Evolutionary conservation across 1,140 invertebrate species (phyloP).

Genomic region (Choristoneura fumiferana): DNA sequence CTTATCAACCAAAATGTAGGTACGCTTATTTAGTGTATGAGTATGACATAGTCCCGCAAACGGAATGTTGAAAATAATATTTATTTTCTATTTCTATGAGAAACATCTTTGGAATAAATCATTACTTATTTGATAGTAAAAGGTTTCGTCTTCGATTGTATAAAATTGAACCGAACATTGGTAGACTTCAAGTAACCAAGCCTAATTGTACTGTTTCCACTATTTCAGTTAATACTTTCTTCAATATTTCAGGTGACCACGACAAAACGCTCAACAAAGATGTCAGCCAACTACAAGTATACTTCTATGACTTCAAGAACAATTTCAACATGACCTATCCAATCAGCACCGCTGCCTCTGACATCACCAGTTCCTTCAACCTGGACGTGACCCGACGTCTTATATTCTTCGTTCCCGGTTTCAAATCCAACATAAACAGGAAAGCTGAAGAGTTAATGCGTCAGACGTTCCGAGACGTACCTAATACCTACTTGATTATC

Average conservation of each 20-base stretch:
- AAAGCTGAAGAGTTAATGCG: slow-evolving; percentile 56
- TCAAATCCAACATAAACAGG: slow-evolving; percentile 57
- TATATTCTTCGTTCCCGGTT: slow-evolving; percentile 64
- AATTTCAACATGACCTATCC: slow-evolving; percentile 57
- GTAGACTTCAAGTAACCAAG: no score
- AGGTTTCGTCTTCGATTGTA: no score
- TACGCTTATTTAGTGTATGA: no score
- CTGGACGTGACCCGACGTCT: slow-evolving; percentile 52
- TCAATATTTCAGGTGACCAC: slow-evolving; percentile 61
- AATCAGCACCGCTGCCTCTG: slow-evolving; percentile 44
- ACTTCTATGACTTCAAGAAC: slow-evolving; percentile 67
- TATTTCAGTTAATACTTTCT: background rate
- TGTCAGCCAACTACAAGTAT: slow-evolving; percentile 51
- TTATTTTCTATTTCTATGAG: no score
- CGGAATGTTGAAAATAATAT: no score
- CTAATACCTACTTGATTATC: slow-evolving; percentile 60
- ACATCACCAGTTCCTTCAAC: slow-evolving; percentile 45
- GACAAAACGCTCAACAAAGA: slow-evolving; percentile 45
- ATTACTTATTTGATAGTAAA: no score
- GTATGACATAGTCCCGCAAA: no score
- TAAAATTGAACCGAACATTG: no score
- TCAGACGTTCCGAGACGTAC: slow-evolving; percentile 53
- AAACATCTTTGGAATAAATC: no score
- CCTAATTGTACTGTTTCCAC: background rate
- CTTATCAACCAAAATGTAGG: no score